Evolutionary conservation across 2,888 invertebrate species (phyloP).

Genomic region (Clostera curtula): DNA sequence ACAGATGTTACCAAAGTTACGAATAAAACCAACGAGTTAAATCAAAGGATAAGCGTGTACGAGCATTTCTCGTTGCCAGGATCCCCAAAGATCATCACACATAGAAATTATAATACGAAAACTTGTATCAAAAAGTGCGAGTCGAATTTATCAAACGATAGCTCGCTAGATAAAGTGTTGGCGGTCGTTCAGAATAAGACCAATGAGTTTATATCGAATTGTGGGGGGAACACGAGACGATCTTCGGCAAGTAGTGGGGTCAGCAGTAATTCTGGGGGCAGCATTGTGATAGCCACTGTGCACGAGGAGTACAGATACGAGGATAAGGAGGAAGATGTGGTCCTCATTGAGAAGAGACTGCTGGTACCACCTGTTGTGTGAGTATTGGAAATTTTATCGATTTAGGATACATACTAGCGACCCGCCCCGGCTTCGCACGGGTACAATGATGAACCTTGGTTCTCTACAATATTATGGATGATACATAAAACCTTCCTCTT

Average conservation of each 20-base stretch:
- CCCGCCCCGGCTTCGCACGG: too few species aligned
- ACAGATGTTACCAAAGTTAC: slow-evolving; percentile 27
- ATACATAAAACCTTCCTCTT: too few species aligned
- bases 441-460: too few species aligned
- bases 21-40: slow-evolving; percentile 18
- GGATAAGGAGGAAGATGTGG: slow-evolving; percentile 81
- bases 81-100: slow-evolving; percentile 53
- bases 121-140: slow-evolving; percentile 11
- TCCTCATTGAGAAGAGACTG: slow-evolving; percentile 79
- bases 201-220: slow-evolving; percentile 52
- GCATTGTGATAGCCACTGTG: slow-evolving; percentile 72
- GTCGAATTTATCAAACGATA: slow-evolving; percentile 29
- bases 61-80: slow-evolving; percentile 63
- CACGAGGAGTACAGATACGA: slow-evolving; percentile 85
- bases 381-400: too few species aligned
- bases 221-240: slow-evolving; percentile 51
- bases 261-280: slow-evolving; percentile 55
- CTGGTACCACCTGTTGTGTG: slow-evolving; percentile 71
- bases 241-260: slow-evolving; percentile 66
- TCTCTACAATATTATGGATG: too few species aligned
- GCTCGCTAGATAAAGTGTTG: slow-evolving; percentile 42
- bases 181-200: slow-evolving; percentile 55
- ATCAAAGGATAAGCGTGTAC: slow-evolving; percentile 45
- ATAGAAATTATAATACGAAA: slow-evolving; percentile 42
- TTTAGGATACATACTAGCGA: too few species aligned